Evolutionary conservation across 2,797 vertebrate genomes (phyloP).

Genomic region (Hypotaenidia philippensis): DNA sequence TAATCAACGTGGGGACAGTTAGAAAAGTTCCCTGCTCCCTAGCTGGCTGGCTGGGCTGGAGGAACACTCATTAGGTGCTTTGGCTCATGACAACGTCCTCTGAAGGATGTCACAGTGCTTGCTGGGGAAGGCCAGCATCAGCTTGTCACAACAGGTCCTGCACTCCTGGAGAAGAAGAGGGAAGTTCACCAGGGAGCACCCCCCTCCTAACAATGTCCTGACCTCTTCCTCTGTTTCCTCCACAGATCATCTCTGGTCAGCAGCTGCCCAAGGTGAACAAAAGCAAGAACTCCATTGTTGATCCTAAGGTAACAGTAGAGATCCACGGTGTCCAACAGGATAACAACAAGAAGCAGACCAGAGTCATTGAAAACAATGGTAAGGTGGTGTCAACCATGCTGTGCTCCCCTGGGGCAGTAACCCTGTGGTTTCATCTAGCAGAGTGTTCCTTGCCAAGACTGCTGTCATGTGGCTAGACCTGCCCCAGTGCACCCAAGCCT

Average conservation of each 20-base stretch:
- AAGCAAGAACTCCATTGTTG: conserved; percentile 92
- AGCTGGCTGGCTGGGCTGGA: neutral
- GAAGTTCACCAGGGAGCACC: neutral
- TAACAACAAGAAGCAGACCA: conserved; percentile 83
- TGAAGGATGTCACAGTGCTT: neutral
- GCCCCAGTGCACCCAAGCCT: neutral
- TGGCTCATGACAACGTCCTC: neutral
- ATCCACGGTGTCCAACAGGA: conserved; percentile 87
- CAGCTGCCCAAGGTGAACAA: conserved; percentile 95
- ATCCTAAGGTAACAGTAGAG: conserved; percentile 91
- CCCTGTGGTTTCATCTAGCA: neutral
- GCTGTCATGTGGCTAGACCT: neutral
- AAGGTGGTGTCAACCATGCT: neutral
- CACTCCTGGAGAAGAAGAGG: neutral
- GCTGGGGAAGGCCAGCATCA: neutral
- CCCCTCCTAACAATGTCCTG: neutral
- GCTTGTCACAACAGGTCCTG: neutral
- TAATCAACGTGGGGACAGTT: neutral
- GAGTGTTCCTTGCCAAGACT: neutral
- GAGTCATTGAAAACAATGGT: conserved; percentile 90
- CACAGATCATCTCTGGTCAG: conserved; percentile 94
- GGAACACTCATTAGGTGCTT: neutral
- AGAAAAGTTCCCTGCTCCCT: neutral
- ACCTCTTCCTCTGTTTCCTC: neutral
- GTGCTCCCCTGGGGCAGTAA: neutral